Percentiles rank a stretch among this genome's conserved stretches.
phyloP scores from a whole-genome alignment of 2,888 invertebrate species.

The Camponotus fellah region DNA sequence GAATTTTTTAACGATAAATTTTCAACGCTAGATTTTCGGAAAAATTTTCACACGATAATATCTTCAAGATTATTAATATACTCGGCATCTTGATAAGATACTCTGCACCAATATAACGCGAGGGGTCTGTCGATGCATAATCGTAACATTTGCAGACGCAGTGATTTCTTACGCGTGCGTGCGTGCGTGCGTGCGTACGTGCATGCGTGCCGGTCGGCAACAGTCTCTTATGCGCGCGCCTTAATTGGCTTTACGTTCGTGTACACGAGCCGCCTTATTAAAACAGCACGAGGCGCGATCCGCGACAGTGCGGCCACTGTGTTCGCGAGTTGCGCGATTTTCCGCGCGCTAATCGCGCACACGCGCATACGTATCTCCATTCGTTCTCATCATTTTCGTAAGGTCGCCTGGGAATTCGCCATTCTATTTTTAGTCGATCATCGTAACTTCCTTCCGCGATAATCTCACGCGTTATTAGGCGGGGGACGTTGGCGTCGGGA shows the following conservation, averaged over 20 bases:
- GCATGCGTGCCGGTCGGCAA: slow-evolving; percentile 6
- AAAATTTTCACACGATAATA: background rate
- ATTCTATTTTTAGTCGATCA: slow-evolving; percentile 33
- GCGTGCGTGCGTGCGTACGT: slow-evolving; percentile 11
- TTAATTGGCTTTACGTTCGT: slow-evolving; percentile 54
- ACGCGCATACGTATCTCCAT: background rate
- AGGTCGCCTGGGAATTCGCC: slow-evolving; percentile 42
- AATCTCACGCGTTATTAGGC: slow-evolving; percentile 7
- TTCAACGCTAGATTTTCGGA: no score
- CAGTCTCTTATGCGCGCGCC: slow-evolving; percentile 58
- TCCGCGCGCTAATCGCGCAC: slow-evolving; percentile 37
- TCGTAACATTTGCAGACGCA: slow-evolving; percentile 73
- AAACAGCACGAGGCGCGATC: slow-evolving; percentile 66
- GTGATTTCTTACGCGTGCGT: slow-evolving; percentile 58
- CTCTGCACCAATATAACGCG: background rate
- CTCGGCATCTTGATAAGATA: background rate
- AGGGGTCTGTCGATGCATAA: slow-evolving; percentile 65
- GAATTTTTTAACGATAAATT: background rate
- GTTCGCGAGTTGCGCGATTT: slow-evolving; percentile 42
- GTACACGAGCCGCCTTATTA: slow-evolving; percentile 69
- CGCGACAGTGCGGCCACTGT: slow-evolving; percentile 73
- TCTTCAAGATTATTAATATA: no score
- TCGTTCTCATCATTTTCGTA: slow-evolving; percentile 19
- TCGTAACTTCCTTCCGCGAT: slow-evolving; percentile 38
- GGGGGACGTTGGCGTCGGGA: background rate